Base-by-base conservation (phyloP, 2,797 vertebrate species). In the Acanthis flammea region DNA sequence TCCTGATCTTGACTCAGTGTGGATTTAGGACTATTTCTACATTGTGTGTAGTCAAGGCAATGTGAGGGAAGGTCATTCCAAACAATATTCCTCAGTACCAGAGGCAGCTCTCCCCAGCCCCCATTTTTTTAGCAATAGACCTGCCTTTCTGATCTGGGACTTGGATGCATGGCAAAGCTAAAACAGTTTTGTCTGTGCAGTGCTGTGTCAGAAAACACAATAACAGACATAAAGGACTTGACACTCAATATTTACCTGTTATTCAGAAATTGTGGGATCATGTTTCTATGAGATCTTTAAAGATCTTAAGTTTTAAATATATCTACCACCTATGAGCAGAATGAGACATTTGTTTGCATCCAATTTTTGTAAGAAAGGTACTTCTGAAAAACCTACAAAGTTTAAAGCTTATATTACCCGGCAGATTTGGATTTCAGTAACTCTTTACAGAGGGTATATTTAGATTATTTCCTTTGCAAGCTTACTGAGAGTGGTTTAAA, bases 101-200 rank as follows among this genome's bases (percentile, higher is more conserved):
- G 41, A 41, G 22, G 8, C 5, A 4, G 9, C 7, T 82, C 5
- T 60, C 21, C 9, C 37, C 6, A 1, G 4, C 2, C 9, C 28
- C 18, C 7, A 19, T 28, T 15, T 10, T 30, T 70, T 47, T 28
- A 39, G 48, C 24, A 13, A 16, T 15, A 45, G 28, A 45, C 12
- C 10, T 72, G 28, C 10, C 12, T 62, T 72, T 82, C 48, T 54
- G 33, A 54, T 28, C 12, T 4, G 15, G 28, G n/a, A 31, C 28
- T 44, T 19, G 17, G 19, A 23, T n/a, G 23, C 4, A 28, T 19
- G 41, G 12, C 19, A 82, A 62, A 82, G 10, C 19, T 28, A 19
- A 22, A 71, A 35, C 7, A 2, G 7, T 10, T 37, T 47, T 62
- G 12, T 18, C 67, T n/a, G 9, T 28, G 19, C 7, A n/a, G 19